Conservation (phyloP, 2,888 invertebrate species). For the Micoletzkya japonica region DNA sequence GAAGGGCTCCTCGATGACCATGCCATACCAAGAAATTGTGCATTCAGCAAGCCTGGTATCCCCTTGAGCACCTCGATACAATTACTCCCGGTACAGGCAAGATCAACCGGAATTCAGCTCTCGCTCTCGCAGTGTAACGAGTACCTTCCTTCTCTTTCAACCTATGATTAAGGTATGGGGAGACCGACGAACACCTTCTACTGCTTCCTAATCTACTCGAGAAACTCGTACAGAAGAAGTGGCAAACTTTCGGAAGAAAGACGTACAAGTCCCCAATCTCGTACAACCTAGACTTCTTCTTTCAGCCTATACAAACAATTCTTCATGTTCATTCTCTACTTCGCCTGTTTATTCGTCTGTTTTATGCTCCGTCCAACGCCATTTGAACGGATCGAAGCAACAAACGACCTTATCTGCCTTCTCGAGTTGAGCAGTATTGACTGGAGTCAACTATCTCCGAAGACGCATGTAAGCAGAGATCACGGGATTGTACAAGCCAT, state of each 20-base stretch:
- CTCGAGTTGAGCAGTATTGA: constrained; percentile 31
- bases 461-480: constrained; percentile 15
- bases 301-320: constrained; percentile 71
- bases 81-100: constrained; percentile 86
- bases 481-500: not conserved
- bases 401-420: constrained; percentile 29
- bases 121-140: constrained; percentile 87
- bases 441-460: constrained; percentile 7
- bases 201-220: constrained; percentile 53
- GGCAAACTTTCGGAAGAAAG: constrained; percentile 80
- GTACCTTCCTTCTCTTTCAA: not conserved
- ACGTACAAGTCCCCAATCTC: constrained; percentile 36
- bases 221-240: constrained; percentile 77
- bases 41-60: constrained; percentile 89
- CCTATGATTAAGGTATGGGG: constrained; percentile 36
- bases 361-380: constrained; percentile 82
- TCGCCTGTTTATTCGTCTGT: constrained; percentile 82
- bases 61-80: constrained; percentile 83
- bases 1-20: not conserved
- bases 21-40: not conserved
- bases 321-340: constrained; percentile 85
- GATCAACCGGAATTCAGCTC: constrained; percentile 88
- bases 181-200: constrained; percentile 47
- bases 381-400: constrained; percentile 37
- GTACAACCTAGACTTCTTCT: not conserved